Conservation (phyloP, 2,797 vertebrate genomes). For the Ambastaia sidthimunki region DNA sequence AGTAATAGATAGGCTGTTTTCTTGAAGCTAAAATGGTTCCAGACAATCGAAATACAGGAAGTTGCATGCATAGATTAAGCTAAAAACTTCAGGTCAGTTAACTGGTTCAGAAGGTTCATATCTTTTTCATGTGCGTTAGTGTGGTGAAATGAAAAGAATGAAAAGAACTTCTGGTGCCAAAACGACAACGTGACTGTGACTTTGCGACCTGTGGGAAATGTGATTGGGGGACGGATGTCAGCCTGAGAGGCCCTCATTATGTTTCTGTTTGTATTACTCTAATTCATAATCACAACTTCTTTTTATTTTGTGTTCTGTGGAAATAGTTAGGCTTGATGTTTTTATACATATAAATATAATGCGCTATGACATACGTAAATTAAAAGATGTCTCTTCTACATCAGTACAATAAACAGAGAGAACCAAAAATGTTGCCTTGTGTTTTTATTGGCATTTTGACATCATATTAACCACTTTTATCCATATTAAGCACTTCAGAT, state of each 20-base stretch:
- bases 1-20: not conserved
- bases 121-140: not conserved
- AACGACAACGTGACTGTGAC: conserved; percentile 44
- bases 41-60: not conserved
- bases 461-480: too few species aligned
- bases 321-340: conserved; percentile 71
- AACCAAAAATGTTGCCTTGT: conserved; percentile 42
- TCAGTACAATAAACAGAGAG: conserved; percentile 72
- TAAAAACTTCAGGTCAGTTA: not conserved
- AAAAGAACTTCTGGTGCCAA: conserved; percentile 68
- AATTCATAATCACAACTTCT: conserved; percentile 69
- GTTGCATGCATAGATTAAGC: not conserved
- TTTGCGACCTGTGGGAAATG: conserved; percentile 55
- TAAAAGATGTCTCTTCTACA: conserved; percentile 77
- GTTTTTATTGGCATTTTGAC: conserved; percentile 44
- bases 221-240: conserved; percentile 59
- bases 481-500: too few species aligned
- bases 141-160: conserved; percentile 3
- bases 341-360: conserved; percentile 77
- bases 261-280: conserved; percentile 67
- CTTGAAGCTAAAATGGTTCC: not conserved
- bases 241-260: conserved; percentile 74
- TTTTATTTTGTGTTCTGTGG: conserved; percentile 78
- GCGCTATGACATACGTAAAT: conserved; percentile 76
- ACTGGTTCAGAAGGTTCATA: not conserved